Evolutionary conservation across 2,888 invertebrate species (phyloP), one percentile per base, ranked within the genome.

Genomic region (Ochropleura plecta): DNA sequence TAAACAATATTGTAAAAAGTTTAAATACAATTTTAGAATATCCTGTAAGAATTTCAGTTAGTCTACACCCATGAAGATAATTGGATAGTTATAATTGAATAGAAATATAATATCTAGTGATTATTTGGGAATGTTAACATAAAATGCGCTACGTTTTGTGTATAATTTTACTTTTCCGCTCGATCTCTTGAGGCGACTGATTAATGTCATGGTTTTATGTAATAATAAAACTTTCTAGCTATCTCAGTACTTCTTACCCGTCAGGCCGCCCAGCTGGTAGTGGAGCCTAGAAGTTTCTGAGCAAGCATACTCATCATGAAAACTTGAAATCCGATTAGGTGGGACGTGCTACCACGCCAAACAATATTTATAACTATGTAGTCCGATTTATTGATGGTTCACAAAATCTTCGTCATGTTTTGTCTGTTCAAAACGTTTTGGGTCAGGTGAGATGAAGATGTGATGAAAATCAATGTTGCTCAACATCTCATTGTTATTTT

Each of bases 111-210:
- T 81, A 84, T 82, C 86, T 89, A 90, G 85, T 88, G 78, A 88
- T 88, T 86, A 90, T 85, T 88, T 86, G 90, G 94, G 94, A 94
- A 94, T 94, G 94, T 94, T 89, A 90, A 93, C 89, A 90, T 89
- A 92, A 93, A 92, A 93, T 91, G 91, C 92, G 86, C 91, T 92
- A 91, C 82, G 71, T 73, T 82, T 76, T 83, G 63, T 80, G 76
- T 76, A 66, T 79, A 81, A 80, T 57, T 73, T 86, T 89, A 90
- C 80, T 59, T 59, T 67, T 63, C 67, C 63, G 42, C 46, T 49
- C 64, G 74, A 68, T 42, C 74, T 78, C 74, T 78, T 71, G 75
- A 18, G 72, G 67, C 69, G 79, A 72, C 76, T 55, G 46, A 55
- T 59, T 67, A 40, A 49, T 78, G 66, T 70, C 55, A 64, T 64